Conservation (phyloP, 1,140 invertebrate genomes). For the Bombus polaris region DNA sequence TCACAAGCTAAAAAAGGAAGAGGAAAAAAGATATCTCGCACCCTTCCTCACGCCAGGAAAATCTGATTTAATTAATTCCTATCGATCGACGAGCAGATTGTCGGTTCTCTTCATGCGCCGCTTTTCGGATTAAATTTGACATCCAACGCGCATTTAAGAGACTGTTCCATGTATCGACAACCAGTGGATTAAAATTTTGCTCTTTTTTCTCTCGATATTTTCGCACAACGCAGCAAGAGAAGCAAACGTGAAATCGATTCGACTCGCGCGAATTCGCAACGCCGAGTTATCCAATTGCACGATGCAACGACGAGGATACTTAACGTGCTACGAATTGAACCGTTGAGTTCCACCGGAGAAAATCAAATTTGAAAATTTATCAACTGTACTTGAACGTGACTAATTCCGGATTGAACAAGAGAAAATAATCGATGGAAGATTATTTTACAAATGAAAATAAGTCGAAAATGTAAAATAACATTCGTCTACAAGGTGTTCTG, state of each 20-base stretch:
- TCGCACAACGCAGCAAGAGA: not conserved
- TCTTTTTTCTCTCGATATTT: not conserved
- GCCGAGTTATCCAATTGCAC: slow-evolving; percentile 22
- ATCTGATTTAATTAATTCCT: slow-evolving; percentile 50
- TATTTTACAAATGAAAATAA: too few species aligned
- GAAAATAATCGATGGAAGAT: too few species aligned
- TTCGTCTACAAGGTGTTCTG: too few species aligned
- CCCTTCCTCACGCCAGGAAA: slow-evolving; percentile 1
- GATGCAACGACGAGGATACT: not conserved
- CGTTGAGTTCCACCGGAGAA: not conserved
- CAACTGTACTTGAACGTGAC: not conserved
- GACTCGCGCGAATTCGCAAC: slow-evolving; percentile 5
- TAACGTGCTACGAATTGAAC: not conserved
- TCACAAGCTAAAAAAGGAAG: not conserved
- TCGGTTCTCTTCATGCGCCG: not conserved
- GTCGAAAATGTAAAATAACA: too few species aligned
- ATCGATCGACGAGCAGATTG: slow-evolving; percentile 26
- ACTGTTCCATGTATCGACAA: slow-evolving; percentile 31
- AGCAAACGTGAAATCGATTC: slow-evolving; percentile 22
- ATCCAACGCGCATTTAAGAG: slow-evolving; percentile 26
- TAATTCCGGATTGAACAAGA: not conserved
- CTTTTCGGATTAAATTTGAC: slow-evolving; percentile 27
- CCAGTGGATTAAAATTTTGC: slow-evolving; percentile 15
- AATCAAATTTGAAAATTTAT: not conserved
- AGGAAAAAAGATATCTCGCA: not conserved